Evolutionary conservation across 2,888 invertebrate species (phyloP), one percentile per base, ranked within the genome.

Genomic region (Volucella inanis): DNA sequence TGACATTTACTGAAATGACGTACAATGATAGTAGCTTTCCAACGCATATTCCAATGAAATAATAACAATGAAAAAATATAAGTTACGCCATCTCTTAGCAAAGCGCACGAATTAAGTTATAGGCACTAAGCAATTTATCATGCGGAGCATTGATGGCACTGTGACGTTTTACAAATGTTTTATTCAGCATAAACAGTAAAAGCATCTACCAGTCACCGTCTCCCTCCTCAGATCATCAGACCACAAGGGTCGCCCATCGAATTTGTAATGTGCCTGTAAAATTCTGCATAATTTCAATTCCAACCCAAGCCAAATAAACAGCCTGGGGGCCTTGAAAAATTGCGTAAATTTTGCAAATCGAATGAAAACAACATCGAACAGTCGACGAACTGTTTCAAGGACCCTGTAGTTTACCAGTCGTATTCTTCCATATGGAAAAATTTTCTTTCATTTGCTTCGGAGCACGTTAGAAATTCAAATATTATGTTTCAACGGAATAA

Each of bases 331-430:
- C 39, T 43, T 52, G 47, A 45, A 41, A 62, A 76, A 55, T 71
- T 68, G 85, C 85, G 72, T 81, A 76, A 81, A 85, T 85, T 85
- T 85, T 72, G 85, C 85, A 72, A 81, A 68, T 62, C 31, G n/a
- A 45, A 77, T 64, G 38, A 75, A 75, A 85, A 76, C 72, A 76
- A 76, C 67, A 68, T 10, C 50, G 38, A 55, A 50, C 75, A 59
- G 85, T 85, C 85, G 85, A 81, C 62, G 81, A 85, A 85, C 85
- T 80, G 45, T 22, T 85, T 85, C 85, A 85, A 85, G 85, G 85
- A 81, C 68, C 76, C 72, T 72, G 22, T 15, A 52, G 9, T 31
- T 31, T 6, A 31, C 38, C 57, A 18, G 45, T 65, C 15, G 10
- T 43, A 65, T 62, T 67, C 65, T 38, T 15, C 45, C 31, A 54